A percentile compares a stretch with the other conserved stretches of the same genome.
Conservation (phyloP, 2,113 vertebrate genomes). For the Zosterops borbonicus region DNA sequence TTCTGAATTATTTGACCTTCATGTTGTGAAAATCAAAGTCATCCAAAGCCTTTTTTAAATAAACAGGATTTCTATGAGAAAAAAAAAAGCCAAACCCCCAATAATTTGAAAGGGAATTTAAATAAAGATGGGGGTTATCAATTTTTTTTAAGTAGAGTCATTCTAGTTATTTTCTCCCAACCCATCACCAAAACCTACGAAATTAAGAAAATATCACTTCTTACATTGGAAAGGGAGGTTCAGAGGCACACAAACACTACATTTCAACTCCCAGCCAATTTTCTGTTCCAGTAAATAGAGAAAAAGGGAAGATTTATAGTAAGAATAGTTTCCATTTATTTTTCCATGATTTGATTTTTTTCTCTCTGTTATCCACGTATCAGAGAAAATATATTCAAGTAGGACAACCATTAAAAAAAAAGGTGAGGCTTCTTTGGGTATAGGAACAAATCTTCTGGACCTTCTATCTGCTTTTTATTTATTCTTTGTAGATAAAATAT, state of each 20-base stretch:
- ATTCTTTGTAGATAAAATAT: not conserved
- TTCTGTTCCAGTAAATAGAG: slow-evolving; percentile 16
- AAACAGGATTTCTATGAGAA: not conserved
- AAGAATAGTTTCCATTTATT: slow-evolving; percentile 37
- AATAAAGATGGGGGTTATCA: not conserved
- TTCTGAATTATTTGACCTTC: slow-evolving; percentile 56
- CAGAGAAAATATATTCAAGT: slow-evolving; percentile 4
- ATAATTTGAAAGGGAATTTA: not conserved
- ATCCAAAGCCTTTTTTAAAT: slow-evolving; percentile 38
- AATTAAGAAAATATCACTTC: slow-evolving; percentile 54
- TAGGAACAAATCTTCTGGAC: not conserved
- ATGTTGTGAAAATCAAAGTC: slow-evolving; percentile 53
- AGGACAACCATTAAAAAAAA: not conserved
- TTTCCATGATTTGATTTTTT: not conserved
- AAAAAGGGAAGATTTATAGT: slow-evolving; percentile 18
- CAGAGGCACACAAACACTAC: not conserved
- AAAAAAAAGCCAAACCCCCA: not conserved
- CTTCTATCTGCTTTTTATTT: not conserved
- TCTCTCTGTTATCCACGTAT: not conserved
- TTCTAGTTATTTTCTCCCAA: not conserved
- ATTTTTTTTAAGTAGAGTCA: not conserved
- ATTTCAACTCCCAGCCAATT: slow-evolving; percentile 17
- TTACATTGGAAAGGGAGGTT: not conserved
- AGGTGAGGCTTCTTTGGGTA: not conserved
- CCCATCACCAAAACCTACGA: not conserved